phyloP scores from a whole-genome alignment of 2,797 vertebrate genomes.

The Spatula versicolor region DNA sequence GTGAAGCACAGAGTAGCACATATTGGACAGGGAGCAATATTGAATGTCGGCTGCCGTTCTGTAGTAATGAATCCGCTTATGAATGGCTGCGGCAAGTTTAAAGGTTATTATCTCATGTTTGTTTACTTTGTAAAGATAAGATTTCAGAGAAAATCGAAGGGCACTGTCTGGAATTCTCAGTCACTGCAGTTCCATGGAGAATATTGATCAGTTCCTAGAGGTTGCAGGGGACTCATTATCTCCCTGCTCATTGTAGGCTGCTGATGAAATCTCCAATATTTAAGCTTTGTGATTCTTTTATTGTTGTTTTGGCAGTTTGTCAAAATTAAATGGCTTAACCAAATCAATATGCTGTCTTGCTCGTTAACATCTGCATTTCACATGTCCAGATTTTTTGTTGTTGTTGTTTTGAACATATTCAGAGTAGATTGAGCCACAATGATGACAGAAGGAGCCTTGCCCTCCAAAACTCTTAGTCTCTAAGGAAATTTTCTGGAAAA shows the following conservation, averaged over 20 bases:
- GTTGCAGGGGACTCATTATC: slow-evolving; percentile 43
- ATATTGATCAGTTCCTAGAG: slow-evolving; percentile 70
- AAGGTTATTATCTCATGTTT: slow-evolving; percentile 72
- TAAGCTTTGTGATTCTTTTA: slow-evolving; percentile 43
- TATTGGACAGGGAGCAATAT: not conserved
- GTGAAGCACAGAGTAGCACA: fast-evolving
- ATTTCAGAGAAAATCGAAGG: slow-evolving; percentile 73
- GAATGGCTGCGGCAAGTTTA: slow-evolving; percentile 65
- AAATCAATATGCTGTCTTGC: slow-evolving; percentile 26
- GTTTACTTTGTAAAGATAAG: slow-evolving; percentile 76
- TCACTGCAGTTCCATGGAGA: slow-evolving; percentile 69
- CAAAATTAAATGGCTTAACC: slow-evolving; percentile 63
- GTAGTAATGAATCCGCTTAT: slow-evolving; percentile 37
- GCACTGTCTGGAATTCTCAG: slow-evolving; percentile 61
- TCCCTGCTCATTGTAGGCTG: slow-evolving; percentile 51
- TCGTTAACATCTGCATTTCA: slow-evolving; percentile 20
- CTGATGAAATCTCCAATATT: slow-evolving; percentile 55
- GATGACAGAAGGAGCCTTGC: not conserved
- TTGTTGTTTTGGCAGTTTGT: slow-evolving; percentile 66
- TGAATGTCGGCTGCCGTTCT: not conserved
- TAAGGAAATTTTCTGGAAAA: not conserved
- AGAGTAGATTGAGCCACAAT: not conserved
- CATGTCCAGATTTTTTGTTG: not conserved
- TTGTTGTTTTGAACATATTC: not conserved
- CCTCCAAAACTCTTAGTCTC: not conserved